These are phyloP conservation scores for Caiman crocodilus DNA, from an alignment of 2,797 vertebrate genomes.

Conservation along the genomic window DNA sequence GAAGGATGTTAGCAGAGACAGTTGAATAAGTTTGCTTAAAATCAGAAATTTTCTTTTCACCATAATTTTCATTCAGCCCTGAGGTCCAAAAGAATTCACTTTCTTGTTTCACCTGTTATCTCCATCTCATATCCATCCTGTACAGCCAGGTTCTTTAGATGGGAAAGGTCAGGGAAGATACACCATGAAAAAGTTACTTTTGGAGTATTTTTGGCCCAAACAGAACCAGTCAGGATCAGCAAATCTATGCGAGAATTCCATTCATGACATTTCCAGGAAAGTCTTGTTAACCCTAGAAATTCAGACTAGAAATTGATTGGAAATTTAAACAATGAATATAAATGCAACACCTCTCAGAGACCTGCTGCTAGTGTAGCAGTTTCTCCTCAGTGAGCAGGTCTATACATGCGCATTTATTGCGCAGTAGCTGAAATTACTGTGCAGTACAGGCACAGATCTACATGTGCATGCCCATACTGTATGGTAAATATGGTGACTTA, in stretches of 20 bases:
- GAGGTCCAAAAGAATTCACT: neutral
- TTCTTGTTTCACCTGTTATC: neutral
- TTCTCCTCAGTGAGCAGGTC: too few species aligned
- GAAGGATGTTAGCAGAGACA: neutral
- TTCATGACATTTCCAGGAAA: neutral
- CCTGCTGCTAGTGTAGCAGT: too few species aligned
- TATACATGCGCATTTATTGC: too few species aligned
- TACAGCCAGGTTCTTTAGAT: neutral
- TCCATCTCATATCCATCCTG: neutral
- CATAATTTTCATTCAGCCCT: neutral
- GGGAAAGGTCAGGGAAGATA: neutral
- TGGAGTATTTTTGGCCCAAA: neutral
- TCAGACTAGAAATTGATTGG: neutral
- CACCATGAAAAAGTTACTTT: neutral
- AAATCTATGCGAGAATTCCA: neutral
- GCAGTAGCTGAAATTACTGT: too few species aligned
- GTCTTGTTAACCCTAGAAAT: neutral
- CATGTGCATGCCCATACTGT: too few species aligned
- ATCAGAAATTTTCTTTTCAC: neutral
- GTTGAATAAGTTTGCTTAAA: neutral
- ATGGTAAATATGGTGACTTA: too few species aligned
- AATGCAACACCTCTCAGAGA: neutral
- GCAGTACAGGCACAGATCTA: too few species aligned
- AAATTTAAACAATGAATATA: neutral
- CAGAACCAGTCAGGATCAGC: neutral